phyloP scores from a whole-genome alignment of 2,113 vertebrate genomes.

The Lycocorax pyrrhopterus region DNA sequence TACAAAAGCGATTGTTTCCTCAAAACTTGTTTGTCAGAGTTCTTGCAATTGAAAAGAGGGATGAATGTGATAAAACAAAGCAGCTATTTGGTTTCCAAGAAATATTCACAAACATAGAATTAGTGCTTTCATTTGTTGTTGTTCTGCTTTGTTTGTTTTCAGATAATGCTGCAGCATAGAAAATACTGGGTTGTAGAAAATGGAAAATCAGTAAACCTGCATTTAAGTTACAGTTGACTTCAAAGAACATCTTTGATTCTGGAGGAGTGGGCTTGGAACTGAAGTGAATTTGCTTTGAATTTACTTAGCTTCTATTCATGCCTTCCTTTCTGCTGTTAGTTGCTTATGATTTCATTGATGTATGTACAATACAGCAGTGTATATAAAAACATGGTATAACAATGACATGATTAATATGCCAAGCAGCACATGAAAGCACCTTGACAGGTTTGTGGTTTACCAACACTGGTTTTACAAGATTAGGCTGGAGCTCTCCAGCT shows the following conservation, averaged over 20 bases:
- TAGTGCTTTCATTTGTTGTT: background rate
- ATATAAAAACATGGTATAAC: background rate
- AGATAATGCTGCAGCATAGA: background rate
- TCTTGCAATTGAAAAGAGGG: background rate
- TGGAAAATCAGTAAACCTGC: background rate
- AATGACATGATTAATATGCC: background rate
- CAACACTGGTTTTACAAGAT: background rate
- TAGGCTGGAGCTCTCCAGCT: background rate
- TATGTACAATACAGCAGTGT: background rate
- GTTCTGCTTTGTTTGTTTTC: conserved; percentile 9
- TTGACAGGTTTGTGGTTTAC: background rate
- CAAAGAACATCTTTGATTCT: background rate
- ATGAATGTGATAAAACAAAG: background rate
- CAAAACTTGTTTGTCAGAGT: background rate
- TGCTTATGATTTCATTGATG: background rate
- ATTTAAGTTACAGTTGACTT: background rate
- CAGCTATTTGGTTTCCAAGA: background rate
- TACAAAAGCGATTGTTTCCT: background rate
- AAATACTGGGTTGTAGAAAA: background rate
- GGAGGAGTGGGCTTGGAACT: background rate
- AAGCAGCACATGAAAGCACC: background rate
- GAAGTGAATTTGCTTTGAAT: background rate
- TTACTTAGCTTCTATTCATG: background rate
- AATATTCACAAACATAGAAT: background rate
- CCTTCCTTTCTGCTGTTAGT: background rate